Base-by-base conservation (phyloP, 1,140 invertebrate species). In the Idris sp. region DNA sequence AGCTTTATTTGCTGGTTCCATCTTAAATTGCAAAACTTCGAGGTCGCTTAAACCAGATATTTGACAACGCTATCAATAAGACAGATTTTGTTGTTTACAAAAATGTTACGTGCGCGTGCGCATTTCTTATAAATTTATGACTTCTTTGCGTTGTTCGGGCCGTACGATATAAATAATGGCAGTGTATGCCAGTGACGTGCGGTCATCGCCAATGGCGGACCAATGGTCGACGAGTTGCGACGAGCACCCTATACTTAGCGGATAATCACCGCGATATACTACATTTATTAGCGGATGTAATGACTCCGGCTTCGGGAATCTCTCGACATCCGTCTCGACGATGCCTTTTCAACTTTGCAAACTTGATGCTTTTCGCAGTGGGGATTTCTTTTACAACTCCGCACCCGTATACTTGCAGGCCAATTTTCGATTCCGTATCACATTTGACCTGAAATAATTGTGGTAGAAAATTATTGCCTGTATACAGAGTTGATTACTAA, bases 181-280 rank as follows among this genome's bases (percentile, higher is more conserved):
- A 76, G 75, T 80, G 77, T 75, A 82, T 76, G 77, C 77, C 83
- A 79, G 79, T 83, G 82, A 85, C 81, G 83, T 83, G 77, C 79
- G 78, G 79, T 84, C 80, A 84, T 84, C 83, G 83, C 76, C 77
- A 80, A 80, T 78, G 77, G 76, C 76, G 56, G 71, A 56, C 73
- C 72, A 72, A 82, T 82, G 72, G 69, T 72, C 73, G 73, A 58
- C 44, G 64, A 49, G 49, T 53, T 25, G 41, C 40, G 49, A 33
- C n/a, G 77, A 71, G 75, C 78, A 85, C 80, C 82, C 84, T 84
- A 84, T 85, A 86, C 81, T 84, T 86, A 86, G 76, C 73, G 81
- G 80, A 84, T 84, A 86, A 86, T 84, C 81, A 82, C 81, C 81
- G 81, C 82, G 82, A 84, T 84, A 84, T 86, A 86, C 83, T 72